Evolutionary conservation across 2,113 vertebrate genomes (phyloP).

Genomic region (Cynoglossus semilaevis): DNA sequence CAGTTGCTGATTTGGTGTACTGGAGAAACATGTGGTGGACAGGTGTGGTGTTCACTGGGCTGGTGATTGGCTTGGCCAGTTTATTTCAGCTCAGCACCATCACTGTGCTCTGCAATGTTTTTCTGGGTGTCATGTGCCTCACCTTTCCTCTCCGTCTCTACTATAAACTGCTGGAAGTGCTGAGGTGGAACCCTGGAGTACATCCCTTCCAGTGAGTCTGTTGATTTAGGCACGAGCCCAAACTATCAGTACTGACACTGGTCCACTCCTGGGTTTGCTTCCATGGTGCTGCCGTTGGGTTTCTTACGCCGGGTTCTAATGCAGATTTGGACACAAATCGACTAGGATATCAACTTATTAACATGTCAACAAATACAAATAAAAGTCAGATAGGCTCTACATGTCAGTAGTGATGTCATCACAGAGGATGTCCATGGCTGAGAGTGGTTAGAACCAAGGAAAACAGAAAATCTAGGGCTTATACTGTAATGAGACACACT

Average conservation of each 20-base stretch:
- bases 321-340: too few relatives aligned
- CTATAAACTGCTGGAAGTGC: conserved; percentile 75
- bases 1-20: conserved; percentile 83
- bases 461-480: too few relatives aligned
- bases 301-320: too few relatives aligned
- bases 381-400: too few relatives aligned
- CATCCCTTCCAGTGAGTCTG: conserved; percentile 85
- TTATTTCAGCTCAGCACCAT: conserved; percentile 86
- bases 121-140: conserved; percentile 77
- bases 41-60: conserved; percentile 78
- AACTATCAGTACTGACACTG: neutral
- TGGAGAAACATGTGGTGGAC: conserved; percentile 81
- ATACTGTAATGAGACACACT: too few relatives aligned
- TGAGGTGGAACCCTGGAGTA: conserved; percentile 73
- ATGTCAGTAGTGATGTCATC: too few relatives aligned
- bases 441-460: too few relatives aligned
- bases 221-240: neutral
- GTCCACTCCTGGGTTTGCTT: too few relatives aligned
- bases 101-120: conserved; percentile 79
- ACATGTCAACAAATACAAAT: too few relatives aligned
- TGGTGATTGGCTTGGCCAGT: conserved; percentile 82
- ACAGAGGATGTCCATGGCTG: too few relatives aligned
- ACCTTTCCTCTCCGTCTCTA: conserved; percentile 83
- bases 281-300: too few relatives aligned
- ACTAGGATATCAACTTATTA: too few relatives aligned